These are phyloP conservation scores for Rotaria socialis DNA, from an alignment of 2,888 invertebrate species.

Conservation along the genomic window DNA sequence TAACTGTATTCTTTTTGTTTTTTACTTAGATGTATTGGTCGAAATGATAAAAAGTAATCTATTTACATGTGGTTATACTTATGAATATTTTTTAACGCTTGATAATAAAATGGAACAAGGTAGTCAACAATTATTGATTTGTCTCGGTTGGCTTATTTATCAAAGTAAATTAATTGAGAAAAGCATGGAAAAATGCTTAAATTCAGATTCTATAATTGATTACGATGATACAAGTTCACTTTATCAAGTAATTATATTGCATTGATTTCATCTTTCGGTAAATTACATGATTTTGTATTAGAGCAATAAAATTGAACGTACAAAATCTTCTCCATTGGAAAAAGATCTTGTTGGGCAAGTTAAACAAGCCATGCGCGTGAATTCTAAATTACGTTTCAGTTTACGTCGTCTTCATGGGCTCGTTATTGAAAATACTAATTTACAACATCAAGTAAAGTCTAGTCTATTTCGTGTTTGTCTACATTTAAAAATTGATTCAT, in stretches of 20 bases:
- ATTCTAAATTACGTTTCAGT: background rate
- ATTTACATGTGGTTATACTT: conserved; percentile 26
- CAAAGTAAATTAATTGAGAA: background rate
- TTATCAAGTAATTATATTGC: background rate
- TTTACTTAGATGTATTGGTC: background rate
- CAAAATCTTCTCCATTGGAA: background rate
- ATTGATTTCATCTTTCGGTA: background rate
- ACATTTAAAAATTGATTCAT: background rate
- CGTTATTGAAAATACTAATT: background rate
- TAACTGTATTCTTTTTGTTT: too few relatives aligned
- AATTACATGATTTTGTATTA: background rate
- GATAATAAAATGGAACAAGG: background rate
- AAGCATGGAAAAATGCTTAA: background rate
- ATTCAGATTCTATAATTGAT: background rate
- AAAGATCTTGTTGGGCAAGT: background rate
- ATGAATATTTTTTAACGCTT: background rate
- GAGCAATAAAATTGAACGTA: background rate
- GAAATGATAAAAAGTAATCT: background rate
- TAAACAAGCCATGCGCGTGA: background rate
- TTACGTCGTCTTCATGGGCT: background rate
- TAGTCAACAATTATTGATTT: conserved; percentile 18
- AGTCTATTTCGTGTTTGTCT: background rate
- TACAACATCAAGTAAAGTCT: background rate
- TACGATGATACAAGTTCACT: background rate
- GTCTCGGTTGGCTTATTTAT: conserved; percentile 33